Evolutionary conservation across 2,113 vertebrate genomes (phyloP).

Genomic region (Megalops atlanticus): DNA sequence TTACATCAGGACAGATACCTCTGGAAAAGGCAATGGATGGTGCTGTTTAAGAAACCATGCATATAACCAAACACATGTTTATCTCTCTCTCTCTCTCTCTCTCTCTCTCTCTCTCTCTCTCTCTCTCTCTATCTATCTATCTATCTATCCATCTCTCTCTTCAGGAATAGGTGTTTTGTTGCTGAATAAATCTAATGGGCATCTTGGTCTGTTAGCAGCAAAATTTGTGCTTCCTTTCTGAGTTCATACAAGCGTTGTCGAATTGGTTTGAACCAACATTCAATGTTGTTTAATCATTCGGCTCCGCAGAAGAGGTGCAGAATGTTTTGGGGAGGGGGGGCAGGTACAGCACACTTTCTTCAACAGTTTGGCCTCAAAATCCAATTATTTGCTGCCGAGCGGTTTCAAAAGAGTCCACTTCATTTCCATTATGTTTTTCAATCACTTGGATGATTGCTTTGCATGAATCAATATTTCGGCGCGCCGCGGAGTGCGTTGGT

Average conservation of each 20-base stretch:
- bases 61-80: no score
- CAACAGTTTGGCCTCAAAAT: not conserved
- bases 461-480: conserved; percentile 31
- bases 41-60: no score
- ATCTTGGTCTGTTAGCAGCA: conserved; percentile 24
- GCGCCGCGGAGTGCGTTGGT: conserved; percentile 1
- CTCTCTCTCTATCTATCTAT: no score
- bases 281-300: not conserved
- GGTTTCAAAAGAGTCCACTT: conserved; percentile 19
- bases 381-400: conserved; percentile 10
- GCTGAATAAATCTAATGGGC: no score
- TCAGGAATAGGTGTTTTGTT: no score
- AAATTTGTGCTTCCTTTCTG: not conserved
- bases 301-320: not conserved
- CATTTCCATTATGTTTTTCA: conserved; percentile 27
- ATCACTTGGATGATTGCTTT: conserved; percentile 19
- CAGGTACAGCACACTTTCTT: not conserved
- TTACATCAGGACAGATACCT: no score
- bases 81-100: no score
- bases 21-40: no score
- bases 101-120: no score
- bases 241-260: no score
- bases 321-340: not conserved
- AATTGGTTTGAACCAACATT: no score
- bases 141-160: no score